phyloP scores from a whole-genome alignment of 2,888 invertebrate genomes.

The Graphium colonna region DNA sequence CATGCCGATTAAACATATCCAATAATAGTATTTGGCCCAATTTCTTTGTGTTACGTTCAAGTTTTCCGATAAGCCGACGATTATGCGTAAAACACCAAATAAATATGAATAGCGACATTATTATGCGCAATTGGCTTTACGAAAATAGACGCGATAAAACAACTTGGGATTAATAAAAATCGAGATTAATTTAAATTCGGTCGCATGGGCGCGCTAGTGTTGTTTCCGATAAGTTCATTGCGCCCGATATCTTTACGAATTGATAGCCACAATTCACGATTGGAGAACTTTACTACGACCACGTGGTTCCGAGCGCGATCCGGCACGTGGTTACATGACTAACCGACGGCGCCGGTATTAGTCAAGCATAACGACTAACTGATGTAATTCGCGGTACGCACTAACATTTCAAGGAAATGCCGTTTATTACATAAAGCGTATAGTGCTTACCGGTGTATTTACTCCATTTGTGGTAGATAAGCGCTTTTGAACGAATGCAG shows the following conservation, averaged over 20 bases:
- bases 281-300: conserved; percentile 31
- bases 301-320: conserved; percentile 37
- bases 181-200: conserved; percentile 18
- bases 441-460: conserved; percentile 8
- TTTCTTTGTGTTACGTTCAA: not conserved
- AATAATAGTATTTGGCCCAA: no score
- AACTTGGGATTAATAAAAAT: no score
- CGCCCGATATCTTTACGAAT: conserved; percentile 25
- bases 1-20: not conserved
- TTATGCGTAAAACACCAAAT: conserved; percentile 16
- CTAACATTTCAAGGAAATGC: conserved; percentile 18
- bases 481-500: no score
- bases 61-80: conserved; percentile 17
- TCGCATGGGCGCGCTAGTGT: not conserved
- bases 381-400: conserved; percentile 28
- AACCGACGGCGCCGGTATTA: conserved; percentile 30
- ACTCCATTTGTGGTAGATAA: not conserved
- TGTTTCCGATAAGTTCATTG: conserved; percentile 36
- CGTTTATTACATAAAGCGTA: conserved; percentile 14
- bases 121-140: conserved; percentile 1
- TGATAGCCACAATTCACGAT: conserved; percentile 22
- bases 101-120: not conserved
- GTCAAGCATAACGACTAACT: conserved; percentile 35
- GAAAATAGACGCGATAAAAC: conserved; percentile 5
- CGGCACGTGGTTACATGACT: conserved; percentile 39